These are phyloP conservation scores for Cryptoblepharus egeriae DNA, from an alignment of 2,797 vertebrate genomes.

Conservation along the genomic window DNA sequence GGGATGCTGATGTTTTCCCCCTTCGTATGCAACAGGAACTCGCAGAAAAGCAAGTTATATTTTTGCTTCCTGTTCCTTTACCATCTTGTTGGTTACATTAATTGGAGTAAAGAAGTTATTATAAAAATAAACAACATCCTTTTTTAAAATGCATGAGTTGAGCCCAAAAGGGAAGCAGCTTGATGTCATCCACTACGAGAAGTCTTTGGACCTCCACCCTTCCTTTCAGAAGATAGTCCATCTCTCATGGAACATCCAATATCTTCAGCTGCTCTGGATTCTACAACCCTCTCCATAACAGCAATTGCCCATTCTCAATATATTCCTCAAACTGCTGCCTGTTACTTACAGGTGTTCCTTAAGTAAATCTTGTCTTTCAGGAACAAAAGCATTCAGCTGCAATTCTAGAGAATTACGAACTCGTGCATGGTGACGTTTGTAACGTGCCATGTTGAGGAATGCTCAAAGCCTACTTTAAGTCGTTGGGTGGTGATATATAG, in stretches of 20 bases:
- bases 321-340: not conserved
- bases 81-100: not conserved
- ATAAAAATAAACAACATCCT: not conserved
- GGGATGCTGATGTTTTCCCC: not conserved
- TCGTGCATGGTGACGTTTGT: not conserved
- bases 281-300: not conserved
- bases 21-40: not conserved
- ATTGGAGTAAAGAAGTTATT: not conserved
- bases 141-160: not conserved
- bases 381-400: not conserved
- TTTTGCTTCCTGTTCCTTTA: not conserved
- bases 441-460: not conserved
- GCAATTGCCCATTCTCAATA: constrained; percentile 1
- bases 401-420: not conserved
- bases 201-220: not conserved
- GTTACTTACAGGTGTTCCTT: constrained; percentile 10
- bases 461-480: not conserved
- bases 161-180: not conserved
- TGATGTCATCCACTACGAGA: not conserved
- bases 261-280: not conserved
- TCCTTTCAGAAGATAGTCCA: not conserved
- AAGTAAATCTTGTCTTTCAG: not conserved
- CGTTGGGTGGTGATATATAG: rapidly evolving
- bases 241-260: not conserved
- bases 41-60: not conserved